Conservation (phyloP, 2,888 invertebrate species). For the Mallateleia sp. region DNA sequence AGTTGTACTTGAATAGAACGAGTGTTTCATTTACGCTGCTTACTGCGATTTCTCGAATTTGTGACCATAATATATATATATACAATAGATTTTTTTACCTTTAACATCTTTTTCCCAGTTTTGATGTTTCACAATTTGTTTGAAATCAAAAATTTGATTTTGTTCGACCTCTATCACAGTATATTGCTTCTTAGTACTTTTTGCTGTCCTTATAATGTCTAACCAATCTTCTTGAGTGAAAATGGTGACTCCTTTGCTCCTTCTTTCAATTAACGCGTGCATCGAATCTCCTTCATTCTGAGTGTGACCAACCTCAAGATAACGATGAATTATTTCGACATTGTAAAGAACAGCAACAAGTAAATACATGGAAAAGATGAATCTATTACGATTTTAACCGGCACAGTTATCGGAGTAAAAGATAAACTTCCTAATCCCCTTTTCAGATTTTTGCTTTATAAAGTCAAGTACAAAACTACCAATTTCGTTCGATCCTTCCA, state of each 20-base stretch:
- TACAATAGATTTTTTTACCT: conserved; percentile 21
- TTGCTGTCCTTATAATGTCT: conserved; percentile 52
- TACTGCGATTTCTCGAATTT: conserved; percentile 20
- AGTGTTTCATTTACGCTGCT: background rate
- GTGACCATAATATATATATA: conserved; percentile 1
- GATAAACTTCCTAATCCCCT: conserved; percentile 76
- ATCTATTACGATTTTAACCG: conserved; percentile 82
- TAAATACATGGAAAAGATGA: conserved; percentile 80
- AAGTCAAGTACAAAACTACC: conserved; percentile 74
- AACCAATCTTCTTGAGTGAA: conserved; percentile 69
- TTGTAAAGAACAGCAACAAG: conserved; percentile 74
- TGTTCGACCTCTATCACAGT: conserved; percentile 52
- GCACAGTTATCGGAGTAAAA: conserved; percentile 84
- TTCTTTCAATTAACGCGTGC: conserved; percentile 80
- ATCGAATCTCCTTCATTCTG: conserved; percentile 81
- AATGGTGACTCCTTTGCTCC: conserved; percentile 63
- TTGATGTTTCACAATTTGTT: conserved; percentile 43
- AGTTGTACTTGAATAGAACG: conserved; percentile 36
- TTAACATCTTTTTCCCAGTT: conserved; percentile 58
- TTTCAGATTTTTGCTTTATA: conserved; percentile 37
- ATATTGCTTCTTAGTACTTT: conserved; percentile 43
- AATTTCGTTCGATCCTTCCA: conserved; percentile 81
- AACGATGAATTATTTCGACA: conserved; percentile 80
- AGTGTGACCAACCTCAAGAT: conserved; percentile 82
- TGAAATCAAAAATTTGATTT: conserved; percentile 62